Base-by-base conservation (phyloP, 2,888 invertebrate species). In the Drepana falcataria region DNA sequence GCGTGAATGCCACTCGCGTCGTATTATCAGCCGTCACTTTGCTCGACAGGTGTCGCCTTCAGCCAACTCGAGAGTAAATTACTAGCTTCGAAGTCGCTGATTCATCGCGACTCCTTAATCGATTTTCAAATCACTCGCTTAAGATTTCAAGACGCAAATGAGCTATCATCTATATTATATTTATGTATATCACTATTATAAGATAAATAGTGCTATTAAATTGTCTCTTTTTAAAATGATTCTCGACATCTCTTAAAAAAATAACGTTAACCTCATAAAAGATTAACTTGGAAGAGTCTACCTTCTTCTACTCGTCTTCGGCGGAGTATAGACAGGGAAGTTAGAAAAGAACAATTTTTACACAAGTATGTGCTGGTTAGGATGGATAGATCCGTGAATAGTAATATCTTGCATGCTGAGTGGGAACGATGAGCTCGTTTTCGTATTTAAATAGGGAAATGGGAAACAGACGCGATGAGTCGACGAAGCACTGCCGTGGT, bases 371-470 rank as follows among this genome's bases (percentile, higher is more conserved):
- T 7, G 2, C 6, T 3, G 44, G 76, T 78, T 73, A 66, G 65
- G 71, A 73, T 73, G 68, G 64, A 72, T 75, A 81, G 75, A 81
- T 75, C 72, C 79, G 72, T 75, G 77, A 82, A 79, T 77, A 81
- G 83, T 70, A 86, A 86, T 84, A 87, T 89, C 84, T 83, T 87
- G 85, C 84, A 86, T 83, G 82, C 77, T 86, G 81, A 87, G 77
- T 81, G 80, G 75, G 78, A 81, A 76, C 81, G 80, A 71, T 78
- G 79, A 84, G 88, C 86, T 89, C 88, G 87, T 88, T 89, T 85
- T 87, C 87, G 86, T 90, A 89, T 90, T 89, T 90, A 89, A 90
- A 91, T 90, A 89, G 85, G 88, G 85, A 91, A 89, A 89, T 88
- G 83, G 87, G 87, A 89, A 88, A 87, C 89, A 88, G 86, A 85